Evolutionary conservation across 1,140 invertebrate species (phyloP).

Genomic region (Goniozus legneri): DNA sequence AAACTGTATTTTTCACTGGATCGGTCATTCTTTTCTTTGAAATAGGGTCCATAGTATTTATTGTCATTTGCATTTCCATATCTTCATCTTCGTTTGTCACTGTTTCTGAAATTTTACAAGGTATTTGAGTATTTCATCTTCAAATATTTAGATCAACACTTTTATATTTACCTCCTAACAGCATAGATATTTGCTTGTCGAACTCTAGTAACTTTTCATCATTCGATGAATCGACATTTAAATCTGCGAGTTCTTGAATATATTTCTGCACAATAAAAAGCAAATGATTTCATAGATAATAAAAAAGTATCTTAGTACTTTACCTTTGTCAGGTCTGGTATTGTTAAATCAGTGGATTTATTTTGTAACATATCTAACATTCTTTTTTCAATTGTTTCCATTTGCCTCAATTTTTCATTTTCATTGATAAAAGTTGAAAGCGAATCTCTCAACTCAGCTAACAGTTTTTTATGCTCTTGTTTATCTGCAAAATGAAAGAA

Average conservation of each 20-base stretch:
- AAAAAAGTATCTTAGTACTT: background rate
- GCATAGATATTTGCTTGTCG: slow-evolving; percentile 16
- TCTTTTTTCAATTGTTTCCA: too few species aligned
- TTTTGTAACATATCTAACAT: background rate
- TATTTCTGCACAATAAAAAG: slow-evolving; percentile 6
- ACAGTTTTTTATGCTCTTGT: background rate
- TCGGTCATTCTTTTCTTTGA: slow-evolving; percentile 53
- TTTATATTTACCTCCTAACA: slow-evolving; percentile 22
- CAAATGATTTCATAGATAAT: background rate
- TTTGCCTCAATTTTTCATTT: slow-evolving; percentile 7
- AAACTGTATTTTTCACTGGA: slow-evolving; percentile 56
- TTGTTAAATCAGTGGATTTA: background rate
- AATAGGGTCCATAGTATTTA: slow-evolving; percentile 56
- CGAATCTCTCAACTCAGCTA: slow-evolving; percentile 18
- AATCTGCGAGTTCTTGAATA: slow-evolving; percentile 9
- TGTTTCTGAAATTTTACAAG: background rate
- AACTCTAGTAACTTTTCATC: slow-evolving; percentile 20
- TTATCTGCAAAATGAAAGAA: too few species aligned
- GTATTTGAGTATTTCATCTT: background rate
- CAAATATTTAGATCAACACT: background rate
- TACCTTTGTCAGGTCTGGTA: background rate
- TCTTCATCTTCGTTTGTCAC: slow-evolving; percentile 14
- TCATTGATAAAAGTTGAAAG: slow-evolving; percentile 4
- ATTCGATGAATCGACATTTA: slow-evolving; percentile 13
- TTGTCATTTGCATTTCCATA: slow-evolving; percentile 32